Percentiles rank a stretch among this genome's conserved stretches.
Conservation (phyloP, 2,888 invertebrate species). For the Lasioglossum pauxillum region DNA sequence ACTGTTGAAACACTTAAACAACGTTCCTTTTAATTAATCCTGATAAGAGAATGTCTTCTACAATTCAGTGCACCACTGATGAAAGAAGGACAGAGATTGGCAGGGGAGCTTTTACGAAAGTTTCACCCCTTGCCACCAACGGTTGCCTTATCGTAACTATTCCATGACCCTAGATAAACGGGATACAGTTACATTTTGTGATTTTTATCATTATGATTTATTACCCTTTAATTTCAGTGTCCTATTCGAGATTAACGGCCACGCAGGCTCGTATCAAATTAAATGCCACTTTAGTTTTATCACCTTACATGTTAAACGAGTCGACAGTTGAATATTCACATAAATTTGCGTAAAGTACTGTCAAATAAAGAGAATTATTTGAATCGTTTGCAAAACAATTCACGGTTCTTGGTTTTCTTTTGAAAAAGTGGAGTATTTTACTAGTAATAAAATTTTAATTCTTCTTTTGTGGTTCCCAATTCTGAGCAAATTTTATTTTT, state of each 20-base stretch:
- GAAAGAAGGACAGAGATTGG: background rate
- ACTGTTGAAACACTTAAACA: background rate
- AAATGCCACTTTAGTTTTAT: background rate
- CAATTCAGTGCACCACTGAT: background rate
- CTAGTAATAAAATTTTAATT: too few species aligned
- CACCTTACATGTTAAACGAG: background rate
- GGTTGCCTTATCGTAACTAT: background rate
- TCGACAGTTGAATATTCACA: background rate
- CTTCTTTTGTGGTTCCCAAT: too few species aligned
- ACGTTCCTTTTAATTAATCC: background rate
- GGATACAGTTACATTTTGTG: background rate
- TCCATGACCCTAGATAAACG: conserved; percentile 5
- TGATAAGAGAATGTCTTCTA: background rate
- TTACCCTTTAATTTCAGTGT: background rate
- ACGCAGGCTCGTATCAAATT: background rate
- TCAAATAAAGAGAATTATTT: background rate
- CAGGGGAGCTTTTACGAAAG: background rate
- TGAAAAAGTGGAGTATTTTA: too few species aligned
- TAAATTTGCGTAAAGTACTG: background rate
- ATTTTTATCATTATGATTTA: background rate
- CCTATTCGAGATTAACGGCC: background rate
- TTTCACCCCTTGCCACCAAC: background rate
- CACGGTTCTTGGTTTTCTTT: too few species aligned
- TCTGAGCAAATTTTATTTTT: too few species aligned
- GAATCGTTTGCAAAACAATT: too few species aligned